Base-by-base conservation (phyloP, 37 sponge, comb jelly and placozoan species). In the Cladorhizidae sp. region DNA sequence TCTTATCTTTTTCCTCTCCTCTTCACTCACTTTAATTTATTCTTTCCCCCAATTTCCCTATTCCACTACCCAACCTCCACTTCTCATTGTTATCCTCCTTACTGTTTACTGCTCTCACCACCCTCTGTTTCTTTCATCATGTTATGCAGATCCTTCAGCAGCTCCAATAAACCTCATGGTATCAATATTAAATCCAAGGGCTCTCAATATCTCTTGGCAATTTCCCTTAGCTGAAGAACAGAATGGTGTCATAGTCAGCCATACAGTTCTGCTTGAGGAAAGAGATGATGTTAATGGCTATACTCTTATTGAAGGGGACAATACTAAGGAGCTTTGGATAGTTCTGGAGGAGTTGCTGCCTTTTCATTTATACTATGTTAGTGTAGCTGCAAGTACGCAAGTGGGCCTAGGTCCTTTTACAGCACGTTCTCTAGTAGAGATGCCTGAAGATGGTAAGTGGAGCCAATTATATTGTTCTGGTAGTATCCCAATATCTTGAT, bases 191-290 rank as follows among this genome's bases (percentile, higher is more conserved):
- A 26, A 11, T n/a, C 17, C 73, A 18, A 43, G 29, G 8, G 11
- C 57, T 11, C 25, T 69, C 6, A 29, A 42, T 31, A 0, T 84
- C 25, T 40, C 59, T 25, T 84, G 85, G 85, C 28, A 69, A 5
- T 70, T 71, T 23, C 78, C 77, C 18, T 26, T 40, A 36, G 40
- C 78, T 11, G 42, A 56, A 14, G 32, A 58, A 3, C 62, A 59
- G 6, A 77, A 85, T 70, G 85, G 85, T 25, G 26, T 77, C 49
- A 40, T 85, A n/a, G 18, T 26, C 21, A 3, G 70, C 39, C 77
- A 85, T 57, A 15, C 50, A 14, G 78, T 38, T 1, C 40, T 61
- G 15, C 26, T 40, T 9, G 33, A 8, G 17, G 49, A 18, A 22
- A 6, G 14, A 12, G 32, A 50, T 42, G 23, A 15, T 73, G 29